Evolutionary conservation across 2,797 vertebrate genomes (phyloP).

Genomic region (Pipistrellus pygmaeus): DNA sequence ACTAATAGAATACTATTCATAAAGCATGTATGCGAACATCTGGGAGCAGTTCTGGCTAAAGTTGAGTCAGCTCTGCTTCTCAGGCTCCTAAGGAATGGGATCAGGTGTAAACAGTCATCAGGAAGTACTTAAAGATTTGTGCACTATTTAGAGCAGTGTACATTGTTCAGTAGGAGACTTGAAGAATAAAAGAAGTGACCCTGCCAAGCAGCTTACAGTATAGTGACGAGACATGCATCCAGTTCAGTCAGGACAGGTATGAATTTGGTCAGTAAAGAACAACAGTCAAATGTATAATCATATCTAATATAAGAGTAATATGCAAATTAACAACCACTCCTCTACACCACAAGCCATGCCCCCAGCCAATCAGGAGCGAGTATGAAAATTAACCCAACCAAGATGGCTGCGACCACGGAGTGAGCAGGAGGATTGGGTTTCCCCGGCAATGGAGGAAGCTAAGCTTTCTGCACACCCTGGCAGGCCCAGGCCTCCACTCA

Average conservation of each 20-base stretch:
- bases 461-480: no score
- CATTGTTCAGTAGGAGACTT: background rate
- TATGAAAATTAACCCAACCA: no score
- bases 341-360: no score
- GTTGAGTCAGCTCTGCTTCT: background rate
- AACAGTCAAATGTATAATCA: background rate
- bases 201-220: background rate
- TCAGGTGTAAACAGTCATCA: background rate
- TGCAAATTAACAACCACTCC: no score
- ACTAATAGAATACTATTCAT: slow-evolving; percentile 13
- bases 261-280: background rate
- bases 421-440: no score
- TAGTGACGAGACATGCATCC: background rate
- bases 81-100: background rate
- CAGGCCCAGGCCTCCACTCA: no score
- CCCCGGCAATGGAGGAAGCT: no score
- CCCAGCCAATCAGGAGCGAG: no score
- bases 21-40: background rate
- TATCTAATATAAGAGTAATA: no score
- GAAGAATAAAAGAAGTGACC: background rate
- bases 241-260: background rate
- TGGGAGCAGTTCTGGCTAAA: slow-evolving; percentile 37
- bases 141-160: background rate
- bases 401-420: no score
- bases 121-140: background rate